phyloP scores from a whole-genome alignment of 2,113 vertebrate species.

The Oceanodroma tethys region DNA sequence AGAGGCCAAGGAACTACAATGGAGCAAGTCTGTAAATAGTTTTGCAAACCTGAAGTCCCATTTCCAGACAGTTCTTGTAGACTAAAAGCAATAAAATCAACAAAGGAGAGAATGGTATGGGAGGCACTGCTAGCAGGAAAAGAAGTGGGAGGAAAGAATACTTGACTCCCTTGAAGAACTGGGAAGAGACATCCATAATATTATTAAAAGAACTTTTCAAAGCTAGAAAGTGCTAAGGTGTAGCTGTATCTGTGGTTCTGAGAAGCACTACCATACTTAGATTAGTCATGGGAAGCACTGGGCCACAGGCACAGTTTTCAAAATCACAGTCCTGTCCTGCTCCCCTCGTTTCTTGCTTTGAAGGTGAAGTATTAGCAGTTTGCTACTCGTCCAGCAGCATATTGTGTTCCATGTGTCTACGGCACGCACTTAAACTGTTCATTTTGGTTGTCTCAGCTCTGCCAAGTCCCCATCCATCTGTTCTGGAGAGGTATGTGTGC shows the following conservation, averaged over 20 bases:
- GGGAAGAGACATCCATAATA: not conserved
- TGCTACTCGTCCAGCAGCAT: not conserved
- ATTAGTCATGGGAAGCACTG: not conserved
- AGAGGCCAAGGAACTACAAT: not conserved
- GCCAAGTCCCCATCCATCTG: not conserved
- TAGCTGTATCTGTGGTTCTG: not conserved
- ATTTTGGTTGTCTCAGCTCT: not conserved
- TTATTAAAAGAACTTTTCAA: not conserved
- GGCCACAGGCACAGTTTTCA: not conserved
- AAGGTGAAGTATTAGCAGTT: not conserved
- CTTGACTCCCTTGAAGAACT: not conserved
- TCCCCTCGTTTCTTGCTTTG: rapidly evolving
- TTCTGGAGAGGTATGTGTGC: not conserved
- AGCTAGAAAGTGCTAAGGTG: not conserved
- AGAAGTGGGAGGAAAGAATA: not conserved
- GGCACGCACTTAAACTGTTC: not conserved
- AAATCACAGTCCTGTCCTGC: not conserved
- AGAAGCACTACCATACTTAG: not conserved
- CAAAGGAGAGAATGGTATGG: not conserved
- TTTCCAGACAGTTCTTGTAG: not conserved
- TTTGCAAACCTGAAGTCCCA: not conserved
- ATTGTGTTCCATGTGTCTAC: not conserved
- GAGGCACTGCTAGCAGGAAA: not conserved
- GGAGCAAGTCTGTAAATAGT: not conserved
- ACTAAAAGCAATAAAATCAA: not conserved